These are phyloP conservation scores for Sebastes fasciatus DNA, from an alignment of 2,113 vertebrate species.

Conservation along the genomic window DNA sequence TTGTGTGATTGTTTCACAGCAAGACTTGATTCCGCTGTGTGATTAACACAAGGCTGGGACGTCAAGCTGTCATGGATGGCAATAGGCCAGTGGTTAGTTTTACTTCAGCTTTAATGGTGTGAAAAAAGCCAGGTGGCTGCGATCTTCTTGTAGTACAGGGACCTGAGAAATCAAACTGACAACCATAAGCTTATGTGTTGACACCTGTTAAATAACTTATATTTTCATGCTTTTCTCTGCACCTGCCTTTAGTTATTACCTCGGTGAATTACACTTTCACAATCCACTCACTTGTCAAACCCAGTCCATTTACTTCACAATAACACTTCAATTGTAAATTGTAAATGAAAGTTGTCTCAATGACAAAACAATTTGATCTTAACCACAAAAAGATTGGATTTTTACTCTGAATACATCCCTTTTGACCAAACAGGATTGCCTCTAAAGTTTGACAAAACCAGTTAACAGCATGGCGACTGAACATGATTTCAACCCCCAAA, in stretches of 20 bases:
- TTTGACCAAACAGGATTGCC: neutral
- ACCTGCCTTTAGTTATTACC: slow-evolving; percentile 17
- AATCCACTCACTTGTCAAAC: slow-evolving; percentile 24
- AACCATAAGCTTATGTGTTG: neutral
- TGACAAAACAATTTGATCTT: slow-evolving; percentile 5
- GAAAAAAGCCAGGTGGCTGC: neutral
- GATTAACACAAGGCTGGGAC: slow-evolving; percentile 7
- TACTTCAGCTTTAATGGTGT: neutral
- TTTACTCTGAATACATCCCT: neutral
- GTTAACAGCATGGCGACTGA: neutral
- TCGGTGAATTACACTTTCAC: neutral
- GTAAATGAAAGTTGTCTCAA: slow-evolving; percentile 29
- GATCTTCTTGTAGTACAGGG: neutral
- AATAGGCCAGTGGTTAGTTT: neutral
- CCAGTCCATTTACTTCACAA: slow-evolving; percentile 22
- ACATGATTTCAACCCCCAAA: neutral
- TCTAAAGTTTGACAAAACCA: neutral
- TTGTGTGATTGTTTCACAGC: neutral
- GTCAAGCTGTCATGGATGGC: neutral
- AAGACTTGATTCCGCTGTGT: slow-evolving; percentile 6
- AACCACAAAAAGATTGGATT: neutral
- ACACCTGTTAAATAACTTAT: slow-evolving; percentile 11
- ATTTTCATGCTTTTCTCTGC: neutral
- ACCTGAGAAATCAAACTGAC: slow-evolving; percentile 21
- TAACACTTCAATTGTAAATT: neutral